Conservation (phyloP, 2,113 vertebrate genomes). For the Sprattus sprattus region DNA sequence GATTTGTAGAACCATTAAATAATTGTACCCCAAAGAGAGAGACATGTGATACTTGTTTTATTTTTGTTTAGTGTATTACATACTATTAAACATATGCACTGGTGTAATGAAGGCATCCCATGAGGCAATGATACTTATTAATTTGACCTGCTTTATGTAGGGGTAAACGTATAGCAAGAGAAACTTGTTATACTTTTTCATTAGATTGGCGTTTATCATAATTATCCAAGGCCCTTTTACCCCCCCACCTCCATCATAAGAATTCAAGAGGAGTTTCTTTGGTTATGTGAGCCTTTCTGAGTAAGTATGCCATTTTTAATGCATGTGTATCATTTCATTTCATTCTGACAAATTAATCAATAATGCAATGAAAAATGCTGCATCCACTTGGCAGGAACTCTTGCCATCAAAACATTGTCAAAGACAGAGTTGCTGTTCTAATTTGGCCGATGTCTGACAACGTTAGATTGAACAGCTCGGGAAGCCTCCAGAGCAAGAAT, state of each 20-base stretch:
- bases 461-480: neutral
- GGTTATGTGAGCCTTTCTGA: neutral
- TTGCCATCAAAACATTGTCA: constrained; percentile 15
- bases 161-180: neutral
- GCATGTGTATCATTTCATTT: constrained; percentile 11
- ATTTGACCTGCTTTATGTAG: neutral
- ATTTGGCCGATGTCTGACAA: constrained; percentile 13
- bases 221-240: neutral
- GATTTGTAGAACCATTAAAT: neutral
- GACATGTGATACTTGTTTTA: neutral
- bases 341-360: constrained; percentile 7
- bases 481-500: neutral
- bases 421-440: constrained; percentile 6
- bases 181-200: neutral
- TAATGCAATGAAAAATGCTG: neutral
- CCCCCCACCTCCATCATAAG: neutral
- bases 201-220: neutral
- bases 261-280: neutral
- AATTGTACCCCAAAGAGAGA: neutral
- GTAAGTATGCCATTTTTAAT: constrained; percentile 11
- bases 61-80: neutral
- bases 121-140: neutral
- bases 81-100: neutral
- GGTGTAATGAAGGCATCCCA: neutral
- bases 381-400: neutral